These are phyloP conservation scores for Furnarius figulus DNA, from an alignment of 2,113 vertebrate genomes.

Conservation along the genomic window DNA sequence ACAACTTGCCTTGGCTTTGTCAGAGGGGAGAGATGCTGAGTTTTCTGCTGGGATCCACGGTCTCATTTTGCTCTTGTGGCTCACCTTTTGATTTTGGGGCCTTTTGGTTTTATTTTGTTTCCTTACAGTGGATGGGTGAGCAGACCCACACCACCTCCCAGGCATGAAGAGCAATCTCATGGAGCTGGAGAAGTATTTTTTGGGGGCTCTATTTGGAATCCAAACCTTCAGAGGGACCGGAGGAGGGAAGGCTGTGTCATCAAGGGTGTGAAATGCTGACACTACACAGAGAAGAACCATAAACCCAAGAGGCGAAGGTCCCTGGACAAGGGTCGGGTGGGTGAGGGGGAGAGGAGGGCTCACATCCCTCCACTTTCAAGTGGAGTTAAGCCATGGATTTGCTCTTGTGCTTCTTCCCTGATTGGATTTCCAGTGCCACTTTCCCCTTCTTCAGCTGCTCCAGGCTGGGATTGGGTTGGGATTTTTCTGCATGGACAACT, in stretches of 20 bases:
- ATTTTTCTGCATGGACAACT: background rate
- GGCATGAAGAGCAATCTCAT: background rate
- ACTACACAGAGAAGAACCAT: background rate
- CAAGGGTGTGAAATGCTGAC: background rate
- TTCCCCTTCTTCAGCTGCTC: background rate
- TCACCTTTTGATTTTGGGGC: background rate
- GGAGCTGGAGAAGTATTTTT: background rate
- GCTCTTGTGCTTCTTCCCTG: background rate
- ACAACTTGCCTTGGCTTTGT: background rate
- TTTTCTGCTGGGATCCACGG: background rate
- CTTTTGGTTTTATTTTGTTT: background rate
- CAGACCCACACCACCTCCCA: background rate
- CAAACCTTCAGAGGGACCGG: background rate
- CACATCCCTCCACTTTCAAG: background rate
- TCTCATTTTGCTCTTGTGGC: background rate
- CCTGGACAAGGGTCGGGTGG: background rate
- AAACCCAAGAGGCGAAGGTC: background rate
- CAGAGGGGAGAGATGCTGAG: background rate
- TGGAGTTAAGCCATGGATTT: background rate
- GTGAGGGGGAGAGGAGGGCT: background rate
- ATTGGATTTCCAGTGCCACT: background rate
- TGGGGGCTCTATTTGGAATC: background rate
- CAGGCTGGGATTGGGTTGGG: background rate
- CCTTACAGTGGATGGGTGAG: accelerated
- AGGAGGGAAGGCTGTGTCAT: background rate